Evolutionary conservation across 2,888 invertebrate genomes (phyloP).

Genomic region (Lochmaea capreae): DNA sequence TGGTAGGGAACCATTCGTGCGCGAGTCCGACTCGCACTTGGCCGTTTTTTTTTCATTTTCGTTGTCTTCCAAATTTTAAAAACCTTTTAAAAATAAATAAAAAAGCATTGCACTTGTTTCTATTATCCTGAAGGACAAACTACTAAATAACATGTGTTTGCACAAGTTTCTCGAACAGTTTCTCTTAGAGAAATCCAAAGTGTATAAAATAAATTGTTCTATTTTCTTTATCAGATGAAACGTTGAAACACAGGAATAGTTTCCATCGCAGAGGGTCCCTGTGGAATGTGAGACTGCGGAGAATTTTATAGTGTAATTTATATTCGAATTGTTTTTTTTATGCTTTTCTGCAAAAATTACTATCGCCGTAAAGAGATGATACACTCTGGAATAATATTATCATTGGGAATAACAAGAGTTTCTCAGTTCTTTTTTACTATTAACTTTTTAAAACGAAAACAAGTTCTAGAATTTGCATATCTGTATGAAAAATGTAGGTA

Average conservation of each 20-base stretch:
- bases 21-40: too few species aligned
- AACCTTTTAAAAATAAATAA: too few species aligned
- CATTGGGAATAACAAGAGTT: not conserved
- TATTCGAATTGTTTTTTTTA: conserved; percentile 13
- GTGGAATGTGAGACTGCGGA: conserved; percentile 13
- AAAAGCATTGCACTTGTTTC: too few species aligned
- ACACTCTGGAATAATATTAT: not conserved
- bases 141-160: not conserved
- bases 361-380: not conserved
- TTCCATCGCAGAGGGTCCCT: conserved; percentile 4
- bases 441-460: not conserved
- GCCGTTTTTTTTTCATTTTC: too few species aligned
- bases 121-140: not conserved
- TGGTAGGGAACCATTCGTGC: too few species aligned
- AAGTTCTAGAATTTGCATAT: not conserved
- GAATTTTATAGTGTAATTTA: conserved; percentile 15
- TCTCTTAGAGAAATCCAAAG: not conserved
- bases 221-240: conserved; percentile 15
- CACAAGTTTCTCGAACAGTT: not conserved
- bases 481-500: not conserved
- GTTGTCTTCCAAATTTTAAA: too few species aligned
- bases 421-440: not conserved
- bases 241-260: conserved; percentile 11
- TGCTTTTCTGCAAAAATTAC: not conserved
- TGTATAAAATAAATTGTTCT: conserved; percentile 11